Evolutionary conservation across 2,113 vertebrate species (phyloP).

Genomic region (Eretmochelys imbricata): DNA sequence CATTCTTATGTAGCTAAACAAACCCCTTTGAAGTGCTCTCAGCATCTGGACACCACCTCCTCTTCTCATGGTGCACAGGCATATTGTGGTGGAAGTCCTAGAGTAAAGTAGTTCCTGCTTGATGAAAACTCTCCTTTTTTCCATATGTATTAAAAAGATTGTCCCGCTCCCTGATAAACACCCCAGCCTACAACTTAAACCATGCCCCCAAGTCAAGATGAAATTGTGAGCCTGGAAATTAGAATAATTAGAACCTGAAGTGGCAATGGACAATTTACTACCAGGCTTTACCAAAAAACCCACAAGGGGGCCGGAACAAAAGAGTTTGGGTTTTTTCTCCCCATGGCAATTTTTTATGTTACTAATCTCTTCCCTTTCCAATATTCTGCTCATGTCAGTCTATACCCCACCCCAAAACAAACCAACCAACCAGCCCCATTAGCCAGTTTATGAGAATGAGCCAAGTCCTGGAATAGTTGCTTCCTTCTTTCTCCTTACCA

Average conservation of each 20-base stretch:
- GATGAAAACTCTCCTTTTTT: neutral
- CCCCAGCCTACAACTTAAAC: slow-evolving; percentile 7
- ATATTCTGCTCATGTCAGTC: neutral
- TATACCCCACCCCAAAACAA: slow-evolving; percentile 36
- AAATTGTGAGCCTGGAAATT: neutral
- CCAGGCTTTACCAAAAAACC: neutral
- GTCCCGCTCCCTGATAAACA: neutral
- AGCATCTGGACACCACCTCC: neutral
- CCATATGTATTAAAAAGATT: neutral
- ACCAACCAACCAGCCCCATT: slow-evolving; percentile 46
- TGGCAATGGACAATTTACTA: neutral
- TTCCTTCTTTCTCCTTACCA: slow-evolving; percentile 29
- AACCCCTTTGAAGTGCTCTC: slow-evolving; percentile 40
- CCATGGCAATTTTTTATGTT: neutral
- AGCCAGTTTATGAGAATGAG: slow-evolving; percentile 32
- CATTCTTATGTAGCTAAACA: slow-evolving; percentile 29
- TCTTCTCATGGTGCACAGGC: neutral
- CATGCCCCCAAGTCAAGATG: neutral
- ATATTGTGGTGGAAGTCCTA: slow-evolving; percentile 5
- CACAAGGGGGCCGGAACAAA: neutral
- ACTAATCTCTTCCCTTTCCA: slow-evolving; percentile 22
- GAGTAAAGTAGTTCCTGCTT: neutral
- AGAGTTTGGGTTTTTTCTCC: slow-evolving; percentile 10
- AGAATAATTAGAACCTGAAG: neutral
- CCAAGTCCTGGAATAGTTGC: slow-evolving; percentile 24